Percentiles rank a stretch among this genome's conserved stretches.
These are phyloP conservation scores for Helleia helle DNA, from an alignment of 2,888 invertebrate species.

Conservation along the genomic window DNA sequence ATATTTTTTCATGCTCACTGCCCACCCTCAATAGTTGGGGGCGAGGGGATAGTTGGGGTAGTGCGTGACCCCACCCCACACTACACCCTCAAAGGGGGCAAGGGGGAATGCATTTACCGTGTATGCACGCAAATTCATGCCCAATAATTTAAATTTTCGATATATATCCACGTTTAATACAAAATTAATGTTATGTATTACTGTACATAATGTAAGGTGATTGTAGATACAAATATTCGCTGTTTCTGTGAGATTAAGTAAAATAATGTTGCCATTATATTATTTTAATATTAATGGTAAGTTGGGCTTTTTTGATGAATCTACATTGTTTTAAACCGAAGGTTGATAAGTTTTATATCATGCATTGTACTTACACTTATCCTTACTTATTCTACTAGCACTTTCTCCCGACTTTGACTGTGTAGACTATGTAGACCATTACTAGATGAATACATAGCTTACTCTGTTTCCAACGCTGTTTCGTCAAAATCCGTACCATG, in stretches of 20 bases:
- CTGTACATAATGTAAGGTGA: constrained; percentile 18
- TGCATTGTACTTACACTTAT: too few relatives aligned
- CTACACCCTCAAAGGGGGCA: constrained; percentile 20
- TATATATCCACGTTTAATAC: constrained; percentile 53
- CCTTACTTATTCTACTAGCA: too few relatives aligned
- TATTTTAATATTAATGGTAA: constrained; percentile 8
- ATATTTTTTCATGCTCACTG: constrained; percentile 60
- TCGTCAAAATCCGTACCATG: too few relatives aligned
- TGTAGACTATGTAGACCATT: too few relatives aligned
- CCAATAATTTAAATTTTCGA: constrained; percentile 71
- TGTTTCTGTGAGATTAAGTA: constrained; percentile 11
- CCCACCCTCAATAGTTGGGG: constrained; percentile 66
- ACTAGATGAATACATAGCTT: too few relatives aligned
- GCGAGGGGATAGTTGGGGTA: constrained; percentile 46
- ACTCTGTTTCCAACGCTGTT: too few relatives aligned
- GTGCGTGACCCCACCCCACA: constrained; percentile 48
- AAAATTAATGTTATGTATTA: constrained; percentile 48
- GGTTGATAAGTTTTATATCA: too few relatives aligned
- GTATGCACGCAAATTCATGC: constrained; percentile 68
- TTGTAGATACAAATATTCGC: constrained; percentile 8
- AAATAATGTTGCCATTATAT: constrained; percentile 6
- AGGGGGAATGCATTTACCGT: constrained; percentile 46
- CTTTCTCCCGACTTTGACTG: too few relatives aligned
- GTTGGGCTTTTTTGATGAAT: too few relatives aligned
- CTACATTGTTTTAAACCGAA: too few relatives aligned